A percentile compares a stretch with the other conserved stretches of the same genome.
Evolutionary conservation across 2,888 invertebrate species (phyloP).

Genomic region (Sarcophaga caerulescens): DNA sequence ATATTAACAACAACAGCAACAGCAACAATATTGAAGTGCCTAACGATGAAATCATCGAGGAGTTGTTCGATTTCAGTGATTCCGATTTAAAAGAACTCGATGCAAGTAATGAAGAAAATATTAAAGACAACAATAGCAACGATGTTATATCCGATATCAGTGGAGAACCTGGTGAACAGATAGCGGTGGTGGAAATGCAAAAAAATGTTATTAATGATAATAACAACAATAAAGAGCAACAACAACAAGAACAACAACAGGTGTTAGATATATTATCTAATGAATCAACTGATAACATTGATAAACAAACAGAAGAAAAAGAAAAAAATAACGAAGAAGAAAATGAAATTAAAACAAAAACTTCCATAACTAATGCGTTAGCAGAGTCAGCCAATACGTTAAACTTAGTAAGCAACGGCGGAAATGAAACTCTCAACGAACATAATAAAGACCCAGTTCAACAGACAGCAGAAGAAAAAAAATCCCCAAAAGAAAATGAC

Average conservation of each 20-base stretch:
- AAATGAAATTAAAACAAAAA: conserved; percentile 12
- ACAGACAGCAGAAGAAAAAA: background rate
- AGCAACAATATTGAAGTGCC: conserved; percentile 60
- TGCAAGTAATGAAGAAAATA: conserved; percentile 36
- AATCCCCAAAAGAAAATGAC: background rate
- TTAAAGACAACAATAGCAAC: conserved; percentile 26
- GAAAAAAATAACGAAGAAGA: background rate
- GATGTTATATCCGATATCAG: background rate
- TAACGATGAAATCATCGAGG: conserved; percentile 76
- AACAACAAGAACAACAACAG: conserved; percentile 39
- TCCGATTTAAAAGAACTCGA: conserved; percentile 73
- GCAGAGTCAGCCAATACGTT: background rate
- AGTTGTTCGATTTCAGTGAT: conserved; percentile 77
- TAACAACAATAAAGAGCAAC: conserved; percentile 62
- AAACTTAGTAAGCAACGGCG: background rate
- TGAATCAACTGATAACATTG: conserved; percentile 50
- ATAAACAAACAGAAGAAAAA: conserved; percentile 49
- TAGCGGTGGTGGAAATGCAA: conserved; percentile 21
- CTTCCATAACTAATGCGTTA: background rate
- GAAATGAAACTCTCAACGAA: conserved; percentile 31
- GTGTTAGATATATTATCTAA: conserved; percentile 27
- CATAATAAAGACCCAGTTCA: conserved; percentile 8
- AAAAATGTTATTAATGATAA: conserved; percentile 34
- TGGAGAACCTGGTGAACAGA: background rate
- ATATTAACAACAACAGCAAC: conserved; percentile 18